These are phyloP conservation scores for Archaeoteleia sp. DNA, from an alignment of 2,888 invertebrate genomes.

Conservation along the genomic window DNA sequence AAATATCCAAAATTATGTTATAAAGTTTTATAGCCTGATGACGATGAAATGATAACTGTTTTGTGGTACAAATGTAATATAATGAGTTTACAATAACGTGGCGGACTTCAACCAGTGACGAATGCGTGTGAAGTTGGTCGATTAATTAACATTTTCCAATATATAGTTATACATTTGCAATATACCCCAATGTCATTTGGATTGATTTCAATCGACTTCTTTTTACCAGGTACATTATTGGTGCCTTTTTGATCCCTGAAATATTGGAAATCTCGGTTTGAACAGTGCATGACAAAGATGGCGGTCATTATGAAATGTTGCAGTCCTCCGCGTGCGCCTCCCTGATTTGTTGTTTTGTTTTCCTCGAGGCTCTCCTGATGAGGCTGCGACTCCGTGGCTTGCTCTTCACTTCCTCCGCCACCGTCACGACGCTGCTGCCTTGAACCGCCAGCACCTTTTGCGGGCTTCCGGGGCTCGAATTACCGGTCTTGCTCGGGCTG, in stretches of 20 bases:
- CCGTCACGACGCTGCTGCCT: slow-evolving; percentile 69
- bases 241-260: slow-evolving; percentile 25
- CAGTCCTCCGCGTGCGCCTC: slow-evolving; percentile 84
- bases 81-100: no score
- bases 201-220: slow-evolving; percentile 4
- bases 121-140: no score
- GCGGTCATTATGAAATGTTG: slow-evolving; percentile 79
- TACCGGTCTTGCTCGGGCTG: slow-evolving; percentile 68
- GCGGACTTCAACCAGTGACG: no score
- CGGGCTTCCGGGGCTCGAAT: slow-evolving; percentile 65
- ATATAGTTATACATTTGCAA: background rate
- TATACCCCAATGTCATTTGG: no score
- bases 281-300: slow-evolving; percentile 17
- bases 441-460: slow-evolving; percentile 67
- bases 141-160: no score
- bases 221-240: slow-evolving; percentile 2
- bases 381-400: slow-evolving; percentile 84
- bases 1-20: no score
- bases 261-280: slow-evolving; percentile 6
- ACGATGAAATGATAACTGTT: no score
- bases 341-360: slow-evolving; percentile 86
- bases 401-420: slow-evolving; percentile 75
- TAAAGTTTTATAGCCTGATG: no score
- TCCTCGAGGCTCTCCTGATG: slow-evolving; percentile 86
- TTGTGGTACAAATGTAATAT: no score